Base-by-base conservation (phyloP, 2,113 vertebrate species). In the Rhodinocichla rosea region DNA sequence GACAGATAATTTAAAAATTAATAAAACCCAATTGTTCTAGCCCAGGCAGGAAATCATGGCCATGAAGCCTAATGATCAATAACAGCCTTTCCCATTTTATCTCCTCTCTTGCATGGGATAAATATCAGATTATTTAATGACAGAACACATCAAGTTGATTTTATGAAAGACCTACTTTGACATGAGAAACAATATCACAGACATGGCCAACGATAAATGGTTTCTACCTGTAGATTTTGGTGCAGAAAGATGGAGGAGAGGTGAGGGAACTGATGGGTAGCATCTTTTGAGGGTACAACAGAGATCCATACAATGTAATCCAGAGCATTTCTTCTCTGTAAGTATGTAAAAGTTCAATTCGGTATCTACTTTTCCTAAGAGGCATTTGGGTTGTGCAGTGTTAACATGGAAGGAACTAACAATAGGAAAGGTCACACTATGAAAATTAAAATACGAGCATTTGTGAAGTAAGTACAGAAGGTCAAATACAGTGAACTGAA, bases 351-450 rank as follows among this genome's bases (percentile, higher is more conserved):
- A 85, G 15, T 91, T 86, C 75, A 86, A 52, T 77, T 83, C 74
- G 68, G 22, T 70, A 37, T 55, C 78, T 91, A 10, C 44, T 79
- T 94, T 91, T 93, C 85, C 78, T 60, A 22, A 53, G 63, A 85
- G 70, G 18, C 45, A 23, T 91, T 78, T 77, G 40, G 16, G 70
- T 83, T 69, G 27, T 91, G 53, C n/a, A 80, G 40, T 17, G 35
- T 65, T 92, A 94, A 92, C 45, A 77, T 40, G 39, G 67, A 80
- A 83, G 50, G 21, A 74, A 65, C 63, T 95, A 75, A 87, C 55
- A 91, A 5, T 70, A 77, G 77, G 63, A 97, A 96, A 96, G 86
- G 88, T 94, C 95, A 92, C 27, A 44, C 35, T 67, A 40, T 70
- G 50, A 70, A 94, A 94, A 75, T 47, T 76, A 91, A 85, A 94